These are phyloP conservation scores for Pteromalus puparum DNA, from an alignment of 1,140 invertebrate species.

Conservation along the genomic window DNA sequence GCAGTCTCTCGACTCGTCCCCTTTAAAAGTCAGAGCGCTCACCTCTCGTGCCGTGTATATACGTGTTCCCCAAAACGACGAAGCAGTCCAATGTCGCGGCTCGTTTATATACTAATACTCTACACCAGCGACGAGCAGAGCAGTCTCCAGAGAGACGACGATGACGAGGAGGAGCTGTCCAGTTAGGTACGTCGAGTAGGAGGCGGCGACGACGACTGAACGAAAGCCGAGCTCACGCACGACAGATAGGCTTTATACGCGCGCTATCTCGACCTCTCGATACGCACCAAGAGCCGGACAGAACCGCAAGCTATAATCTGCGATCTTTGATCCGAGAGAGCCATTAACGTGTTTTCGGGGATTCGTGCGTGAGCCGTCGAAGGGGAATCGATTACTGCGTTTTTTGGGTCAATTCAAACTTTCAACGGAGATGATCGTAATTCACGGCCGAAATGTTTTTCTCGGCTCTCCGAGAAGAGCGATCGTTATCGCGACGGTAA, in stretches of 20 bases:
- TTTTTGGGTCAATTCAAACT: too few species aligned
- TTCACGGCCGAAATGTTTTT: too few species aligned
- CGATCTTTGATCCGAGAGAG: slow-evolving; percentile 58
- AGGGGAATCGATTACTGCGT: too few species aligned
- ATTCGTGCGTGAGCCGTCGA: too few species aligned
- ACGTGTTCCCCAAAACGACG: not conserved
- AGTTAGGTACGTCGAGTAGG: slow-evolving; percentile 34
- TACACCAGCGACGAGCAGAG: not conserved
- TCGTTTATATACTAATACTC: not conserved
- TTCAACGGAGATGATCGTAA: too few species aligned
- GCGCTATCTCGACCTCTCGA: not conserved
- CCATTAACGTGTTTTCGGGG: not conserved
- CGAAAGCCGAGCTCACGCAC: slow-evolving; percentile 23
- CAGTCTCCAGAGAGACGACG: not conserved
- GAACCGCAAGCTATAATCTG: slow-evolving; percentile 49
- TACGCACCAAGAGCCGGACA: not conserved
- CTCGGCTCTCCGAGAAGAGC: not conserved
- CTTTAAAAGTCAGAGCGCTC: not conserved
- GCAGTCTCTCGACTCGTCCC: not conserved
- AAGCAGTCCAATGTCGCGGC: not conserved
- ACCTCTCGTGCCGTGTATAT: not conserved
- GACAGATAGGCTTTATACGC: not conserved
- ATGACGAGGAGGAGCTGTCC: not conserved
- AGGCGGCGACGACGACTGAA: slow-evolving; percentile 57
- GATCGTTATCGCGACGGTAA: too few species aligned